Percentiles rank a stretch among this genome's conserved stretches.
phyloP scores from a whole-genome alignment of 2,113 vertebrate genomes.

The Atlantisia rogersi region DNA sequence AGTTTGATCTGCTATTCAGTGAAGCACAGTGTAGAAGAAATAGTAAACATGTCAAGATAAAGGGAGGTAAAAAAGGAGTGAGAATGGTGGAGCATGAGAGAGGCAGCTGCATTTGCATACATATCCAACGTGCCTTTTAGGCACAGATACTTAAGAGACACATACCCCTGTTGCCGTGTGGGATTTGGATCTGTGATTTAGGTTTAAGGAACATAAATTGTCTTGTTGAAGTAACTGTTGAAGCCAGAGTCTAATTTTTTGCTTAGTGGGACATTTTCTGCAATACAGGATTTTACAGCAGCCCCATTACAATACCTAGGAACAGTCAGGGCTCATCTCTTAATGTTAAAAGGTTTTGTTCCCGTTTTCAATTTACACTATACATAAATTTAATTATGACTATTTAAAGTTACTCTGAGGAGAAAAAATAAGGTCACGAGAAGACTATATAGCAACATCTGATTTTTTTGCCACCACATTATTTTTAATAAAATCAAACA shows the following conservation, averaged over 20 bases:
- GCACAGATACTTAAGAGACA: neutral
- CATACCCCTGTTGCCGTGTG: neutral
- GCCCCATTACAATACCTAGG: neutral
- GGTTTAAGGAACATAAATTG: neutral
- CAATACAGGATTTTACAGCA: neutral
- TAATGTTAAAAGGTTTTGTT: neutral
- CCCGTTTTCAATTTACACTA: neutral
- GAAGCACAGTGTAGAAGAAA: constrained; percentile 35
- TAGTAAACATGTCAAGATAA: constrained; percentile 58
- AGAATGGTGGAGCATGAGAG: neutral
- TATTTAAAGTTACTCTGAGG: neutral
- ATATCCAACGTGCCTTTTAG: neutral
- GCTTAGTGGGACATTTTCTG: neutral
- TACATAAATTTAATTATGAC: neutral
- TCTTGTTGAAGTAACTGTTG: neutral
- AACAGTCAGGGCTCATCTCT: neutral
- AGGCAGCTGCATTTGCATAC: constrained; percentile 28
- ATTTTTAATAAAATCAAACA: neutral
- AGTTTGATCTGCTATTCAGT: constrained; percentile 63
- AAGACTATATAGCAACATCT: neutral
- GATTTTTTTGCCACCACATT: neutral
- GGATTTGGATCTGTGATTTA: neutral
- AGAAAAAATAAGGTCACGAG: neutral
- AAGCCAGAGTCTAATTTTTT: neutral
- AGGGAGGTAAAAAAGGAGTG: constrained; percentile 18